Evolutionary conservation across 2,113 vertebrate species (phyloP).

Genomic region (Coracopsis vasa): DNA sequence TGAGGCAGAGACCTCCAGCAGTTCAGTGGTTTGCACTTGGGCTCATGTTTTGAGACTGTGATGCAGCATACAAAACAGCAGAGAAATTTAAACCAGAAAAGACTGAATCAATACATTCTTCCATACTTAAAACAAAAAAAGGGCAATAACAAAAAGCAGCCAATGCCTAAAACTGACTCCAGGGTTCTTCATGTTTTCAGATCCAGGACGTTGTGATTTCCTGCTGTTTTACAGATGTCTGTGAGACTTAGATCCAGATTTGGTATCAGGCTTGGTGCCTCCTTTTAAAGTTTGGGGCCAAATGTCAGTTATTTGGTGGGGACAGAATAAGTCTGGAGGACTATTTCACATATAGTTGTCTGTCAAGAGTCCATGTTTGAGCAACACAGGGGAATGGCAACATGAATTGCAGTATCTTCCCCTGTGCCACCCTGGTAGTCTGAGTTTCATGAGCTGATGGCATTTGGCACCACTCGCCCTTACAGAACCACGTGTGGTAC

Average conservation of each 20-base stretch:
- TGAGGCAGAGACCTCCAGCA: not conserved
- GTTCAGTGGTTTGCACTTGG: not conserved
- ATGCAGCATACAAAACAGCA: not conserved
- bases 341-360: not conserved
- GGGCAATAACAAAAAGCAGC: not conserved
- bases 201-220: not conserved
- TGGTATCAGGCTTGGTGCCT: not conserved
- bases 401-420: not conserved
- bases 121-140: not conserved
- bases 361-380: not conserved
- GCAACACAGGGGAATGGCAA: not conserved
- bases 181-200: not conserved
- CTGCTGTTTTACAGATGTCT: not conserved
- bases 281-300: not conserved
- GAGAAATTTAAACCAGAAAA: not conserved
- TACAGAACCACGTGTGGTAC: not conserved
- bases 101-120: not conserved
- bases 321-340: not conserved
- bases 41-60: not conserved
- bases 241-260: not conserved
- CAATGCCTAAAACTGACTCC: not conserved
- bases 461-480: accelerated
- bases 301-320: not conserved
- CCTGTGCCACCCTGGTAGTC: not conserved
- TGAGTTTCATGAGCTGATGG: not conserved